Conservation (phyloP, 2,113 vertebrate genomes). For the Tachycineta bicolor region DNA sequence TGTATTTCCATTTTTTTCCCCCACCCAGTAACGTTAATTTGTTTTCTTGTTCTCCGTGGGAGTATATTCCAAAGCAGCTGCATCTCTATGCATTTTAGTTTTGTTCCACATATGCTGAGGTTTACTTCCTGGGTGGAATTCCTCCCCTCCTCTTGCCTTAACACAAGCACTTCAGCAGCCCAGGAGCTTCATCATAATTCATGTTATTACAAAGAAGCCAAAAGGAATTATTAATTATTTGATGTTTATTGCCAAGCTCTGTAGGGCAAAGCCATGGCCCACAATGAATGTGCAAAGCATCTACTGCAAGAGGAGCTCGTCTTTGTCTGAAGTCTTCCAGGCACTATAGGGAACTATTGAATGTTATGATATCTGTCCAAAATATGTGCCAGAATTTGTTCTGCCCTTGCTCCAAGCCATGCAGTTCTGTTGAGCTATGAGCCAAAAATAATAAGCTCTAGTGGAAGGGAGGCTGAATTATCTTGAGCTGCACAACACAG, state of each 20-base stretch:
- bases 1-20: neutral
- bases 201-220: neutral
- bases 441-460: slow-evolving; percentile 31
- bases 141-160: neutral
- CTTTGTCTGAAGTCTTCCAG: neutral
- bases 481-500: neutral
- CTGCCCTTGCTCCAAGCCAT: neutral
- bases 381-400: neutral
- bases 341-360: neutral
- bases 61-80: neutral
- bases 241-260: neutral
- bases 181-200: neutral
- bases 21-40: neutral
- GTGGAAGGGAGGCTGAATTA: neutral
- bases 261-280: fast-evolving
- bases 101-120: neutral
- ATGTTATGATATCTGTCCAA: neutral
- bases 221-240: slow-evolving; percentile 47
- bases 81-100: neutral
- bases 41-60: neutral
- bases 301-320: neutral
- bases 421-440: neutral
- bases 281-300: neutral
- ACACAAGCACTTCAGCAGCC: neutral
- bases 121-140: neutral